Percentiles rank a stretch among this genome's conserved stretches.
These are phyloP conservation scores for Ursus arctos DNA, from an alignment of 2,113 vertebrate genomes.

Conservation along the genomic window DNA sequence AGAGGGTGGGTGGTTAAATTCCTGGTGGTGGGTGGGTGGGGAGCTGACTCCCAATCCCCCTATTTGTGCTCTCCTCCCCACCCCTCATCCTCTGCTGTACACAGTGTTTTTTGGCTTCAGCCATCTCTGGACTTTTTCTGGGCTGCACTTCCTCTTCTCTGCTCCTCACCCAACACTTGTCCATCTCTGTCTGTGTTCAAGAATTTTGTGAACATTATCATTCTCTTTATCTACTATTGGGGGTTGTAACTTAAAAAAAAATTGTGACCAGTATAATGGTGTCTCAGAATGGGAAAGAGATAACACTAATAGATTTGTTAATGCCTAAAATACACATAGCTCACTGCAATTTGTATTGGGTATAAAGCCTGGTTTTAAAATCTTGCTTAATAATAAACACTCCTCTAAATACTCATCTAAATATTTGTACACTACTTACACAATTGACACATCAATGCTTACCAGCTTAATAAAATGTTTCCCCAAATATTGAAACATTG, in stretches of 20 bases:
- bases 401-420: neutral
- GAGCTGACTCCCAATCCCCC: neutral
- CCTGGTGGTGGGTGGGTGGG: neutral
- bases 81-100: neutral
- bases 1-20: neutral
- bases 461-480: conserved; percentile 14
- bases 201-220: neutral
- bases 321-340: neutral
- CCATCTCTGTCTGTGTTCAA: neutral
- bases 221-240: neutral
- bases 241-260: neutral
- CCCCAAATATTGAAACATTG: neutral
- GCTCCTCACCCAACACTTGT: neutral
- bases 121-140: neutral
- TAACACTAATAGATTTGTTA: neutral
- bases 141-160: neutral
- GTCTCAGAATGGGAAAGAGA: neutral
- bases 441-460: neutral
- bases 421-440: neutral
- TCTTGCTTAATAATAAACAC: conserved; percentile 37
- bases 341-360: neutral
- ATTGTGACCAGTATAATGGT: neutral
- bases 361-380: neutral
- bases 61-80: neutral
- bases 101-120: neutral